These are phyloP conservation scores for Plectus sambesii DNA, from an alignment of 1,140 invertebrate species.

Conservation along the genomic window DNA sequence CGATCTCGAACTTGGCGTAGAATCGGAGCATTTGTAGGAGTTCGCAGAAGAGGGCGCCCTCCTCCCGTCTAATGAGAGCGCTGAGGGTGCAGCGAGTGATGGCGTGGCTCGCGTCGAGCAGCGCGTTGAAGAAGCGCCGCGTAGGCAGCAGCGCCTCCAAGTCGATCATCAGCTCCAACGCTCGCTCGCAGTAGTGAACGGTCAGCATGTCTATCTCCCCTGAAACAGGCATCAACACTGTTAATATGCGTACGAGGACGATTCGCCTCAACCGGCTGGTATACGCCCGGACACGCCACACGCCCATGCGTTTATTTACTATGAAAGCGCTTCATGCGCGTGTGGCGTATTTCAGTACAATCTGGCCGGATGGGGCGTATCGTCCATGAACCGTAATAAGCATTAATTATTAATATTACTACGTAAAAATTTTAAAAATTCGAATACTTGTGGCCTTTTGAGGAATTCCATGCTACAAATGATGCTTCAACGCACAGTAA, in stretches of 20 bases:
- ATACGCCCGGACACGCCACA: too few relatives aligned
- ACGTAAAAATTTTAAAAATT: too few relatives aligned
- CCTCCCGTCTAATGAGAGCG: slow-evolving; percentile 48
- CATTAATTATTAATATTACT: neutral
- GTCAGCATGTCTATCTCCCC: slow-evolving; percentile 54
- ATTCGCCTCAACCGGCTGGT: too few relatives aligned
- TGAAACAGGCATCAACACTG: slow-evolving; percentile 32
- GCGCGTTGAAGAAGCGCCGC: slow-evolving; percentile 80
- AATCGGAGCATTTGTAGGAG: slow-evolving; percentile 89
- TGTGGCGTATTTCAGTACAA: too few relatives aligned
- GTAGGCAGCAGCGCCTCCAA: slow-evolving; percentile 86
- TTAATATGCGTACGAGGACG: neutral
- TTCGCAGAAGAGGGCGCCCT: slow-evolving; percentile 74
- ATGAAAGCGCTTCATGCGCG: too few relatives aligned
- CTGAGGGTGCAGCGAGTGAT: slow-evolving; percentile 78
- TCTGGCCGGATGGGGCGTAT: too few relatives aligned
- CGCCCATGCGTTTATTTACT: too few relatives aligned
- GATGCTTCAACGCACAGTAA: too few relatives aligned
- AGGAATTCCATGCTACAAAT: too few relatives aligned
- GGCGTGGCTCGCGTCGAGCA: slow-evolving; percentile 85
- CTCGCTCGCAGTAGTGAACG: slow-evolving; percentile 80
- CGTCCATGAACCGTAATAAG: too few relatives aligned
- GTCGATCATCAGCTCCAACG: slow-evolving; percentile 89
- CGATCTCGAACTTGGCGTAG: slow-evolving; percentile 93
- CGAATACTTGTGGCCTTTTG: too few relatives aligned